Evolutionary conservation across 2,113 vertebrate genomes (phyloP).

Genomic region (Nyctereutes procyonoides): DNA sequence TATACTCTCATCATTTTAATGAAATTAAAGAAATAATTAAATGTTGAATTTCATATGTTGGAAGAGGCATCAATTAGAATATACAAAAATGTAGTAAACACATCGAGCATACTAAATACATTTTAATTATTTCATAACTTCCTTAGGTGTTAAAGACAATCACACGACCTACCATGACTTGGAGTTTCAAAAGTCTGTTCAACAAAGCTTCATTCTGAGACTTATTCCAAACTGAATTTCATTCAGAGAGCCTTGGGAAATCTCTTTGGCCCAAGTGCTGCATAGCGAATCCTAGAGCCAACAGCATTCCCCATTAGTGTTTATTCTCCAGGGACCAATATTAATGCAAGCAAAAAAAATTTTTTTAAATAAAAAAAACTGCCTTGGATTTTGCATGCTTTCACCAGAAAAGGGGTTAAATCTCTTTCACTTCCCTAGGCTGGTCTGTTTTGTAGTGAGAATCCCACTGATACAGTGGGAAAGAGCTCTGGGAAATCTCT

Average conservation of each 20-base stretch:
- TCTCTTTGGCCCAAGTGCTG: neutral
- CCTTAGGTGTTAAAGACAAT: neutral
- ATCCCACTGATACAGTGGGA: rapidly evolving
- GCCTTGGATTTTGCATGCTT: neutral
- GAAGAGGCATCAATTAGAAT: neutral
- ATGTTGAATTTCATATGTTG: neutral
- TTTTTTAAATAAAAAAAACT: neutral
- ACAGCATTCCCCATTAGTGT: neutral
- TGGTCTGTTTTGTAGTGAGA: neutral
- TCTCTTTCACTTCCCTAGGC: neutral
- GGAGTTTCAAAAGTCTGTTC: neutral
- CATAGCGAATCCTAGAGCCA: neutral
- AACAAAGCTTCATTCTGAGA: neutral
- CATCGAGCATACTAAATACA: neutral
- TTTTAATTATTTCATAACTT: neutral
- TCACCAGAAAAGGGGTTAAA: neutral
- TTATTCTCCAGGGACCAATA: neutral
- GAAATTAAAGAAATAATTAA: neutral
- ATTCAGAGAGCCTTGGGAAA: neutral
- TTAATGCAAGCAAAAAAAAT: neutral
- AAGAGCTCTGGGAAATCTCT: neutral
- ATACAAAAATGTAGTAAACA: neutral
- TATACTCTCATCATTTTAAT: neutral
- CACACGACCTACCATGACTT: neutral
- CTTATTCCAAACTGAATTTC: neutral